Percentiles rank a stretch among this genome's conserved stretches.
phyloP scores from a whole-genome alignment of 2,797 vertebrate genomes.

The Glossophaga mutica region DNA sequence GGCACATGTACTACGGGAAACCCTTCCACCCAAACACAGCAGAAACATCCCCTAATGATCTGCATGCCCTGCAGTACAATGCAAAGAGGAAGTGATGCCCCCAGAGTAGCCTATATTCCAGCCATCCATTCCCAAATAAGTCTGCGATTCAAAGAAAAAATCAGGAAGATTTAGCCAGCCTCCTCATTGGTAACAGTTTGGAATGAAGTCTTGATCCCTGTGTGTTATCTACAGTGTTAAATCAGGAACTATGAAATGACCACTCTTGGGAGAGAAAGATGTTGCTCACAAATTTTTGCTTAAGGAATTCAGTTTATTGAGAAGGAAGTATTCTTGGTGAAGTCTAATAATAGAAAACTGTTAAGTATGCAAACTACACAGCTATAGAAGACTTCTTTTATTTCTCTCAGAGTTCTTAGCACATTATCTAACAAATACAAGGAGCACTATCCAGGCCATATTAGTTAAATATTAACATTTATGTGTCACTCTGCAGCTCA shows the following conservation, averaged over 20 bases:
- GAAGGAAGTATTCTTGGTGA: slow-evolving; percentile 49
- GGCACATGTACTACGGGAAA: slow-evolving; percentile 64
- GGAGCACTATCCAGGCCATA: neutral
- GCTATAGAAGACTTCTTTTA: slow-evolving; percentile 16
- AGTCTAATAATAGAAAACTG: slow-evolving; percentile 56
- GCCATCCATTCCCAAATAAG: slow-evolving; percentile 5
- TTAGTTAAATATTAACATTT: neutral
- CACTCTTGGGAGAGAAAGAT: slow-evolving; percentile 53
- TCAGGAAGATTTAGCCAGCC: slow-evolving; percentile 56
- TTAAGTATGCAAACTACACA: neutral
- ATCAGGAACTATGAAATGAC: slow-evolving; percentile 27
- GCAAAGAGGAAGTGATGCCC: slow-evolving; percentile 66
- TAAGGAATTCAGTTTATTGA: slow-evolving; percentile 65
- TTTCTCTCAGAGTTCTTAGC: neutral
- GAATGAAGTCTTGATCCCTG: slow-evolving; percentile 22
- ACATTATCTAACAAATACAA: neutral
- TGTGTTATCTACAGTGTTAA: slow-evolving; percentile 61
- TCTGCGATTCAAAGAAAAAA: slow-evolving; percentile 14
- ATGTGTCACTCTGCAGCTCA: neutral
- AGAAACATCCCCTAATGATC: slow-evolving; percentile 65
- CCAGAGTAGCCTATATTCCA: slow-evolving; percentile 60
- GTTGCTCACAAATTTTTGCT: slow-evolving; percentile 61
- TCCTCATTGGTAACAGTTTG: slow-evolving; percentile 62
- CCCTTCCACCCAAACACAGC: slow-evolving; percentile 70
- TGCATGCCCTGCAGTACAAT: slow-evolving; percentile 65